A percentile compares a stretch with the other conserved stretches of the same genome.
Evolutionary conservation across 2,797 vertebrate species (phyloP).

Genomic region (Enteromius mattozi): DNA sequence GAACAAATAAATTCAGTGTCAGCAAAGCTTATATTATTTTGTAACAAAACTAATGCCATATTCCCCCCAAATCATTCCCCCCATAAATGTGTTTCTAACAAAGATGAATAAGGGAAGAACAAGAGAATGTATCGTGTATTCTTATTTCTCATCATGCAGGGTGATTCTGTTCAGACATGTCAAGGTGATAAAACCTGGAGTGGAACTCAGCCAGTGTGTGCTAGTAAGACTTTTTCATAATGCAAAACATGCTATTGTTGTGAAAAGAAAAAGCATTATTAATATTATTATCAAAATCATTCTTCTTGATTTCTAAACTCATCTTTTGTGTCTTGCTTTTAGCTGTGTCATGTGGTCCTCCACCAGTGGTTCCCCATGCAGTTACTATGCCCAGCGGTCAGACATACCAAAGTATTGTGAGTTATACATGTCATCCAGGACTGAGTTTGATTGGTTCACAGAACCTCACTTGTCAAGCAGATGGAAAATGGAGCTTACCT

Average conservation of each 20-base stretch:
- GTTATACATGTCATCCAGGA: slow-evolving; percentile 78
- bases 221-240: slow-evolving; percentile 78
- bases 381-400: slow-evolving; percentile 70
- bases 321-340: slow-evolving; percentile 49
- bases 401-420: slow-evolving; percentile 76
- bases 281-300: neutral
- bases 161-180: slow-evolving; percentile 84
- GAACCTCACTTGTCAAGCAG: slow-evolving; percentile 82
- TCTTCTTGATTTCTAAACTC: neutral
- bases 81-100: neutral
- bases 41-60: neutral
- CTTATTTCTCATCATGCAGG: slow-evolving; percentile 73
- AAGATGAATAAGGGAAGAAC: neutral
- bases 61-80: neutral
- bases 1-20: neutral
- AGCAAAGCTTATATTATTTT: neutral
- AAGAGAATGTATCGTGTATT: neutral
- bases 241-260: neutral
- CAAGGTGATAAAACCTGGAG: slow-evolving; percentile 88
- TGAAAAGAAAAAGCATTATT: neutral
- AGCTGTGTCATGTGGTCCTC: slow-evolving; percentile 80
- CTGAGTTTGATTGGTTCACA: slow-evolving; percentile 79
- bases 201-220: slow-evolving; percentile 82
- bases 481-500: slow-evolving; percentile 88
- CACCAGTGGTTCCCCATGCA: slow-evolving; percentile 80